Percentiles rank a stretch among this genome's conserved stretches.
Conservation (phyloP, 2,113 vertebrate species). For the Hipposideros armiger region DNA sequence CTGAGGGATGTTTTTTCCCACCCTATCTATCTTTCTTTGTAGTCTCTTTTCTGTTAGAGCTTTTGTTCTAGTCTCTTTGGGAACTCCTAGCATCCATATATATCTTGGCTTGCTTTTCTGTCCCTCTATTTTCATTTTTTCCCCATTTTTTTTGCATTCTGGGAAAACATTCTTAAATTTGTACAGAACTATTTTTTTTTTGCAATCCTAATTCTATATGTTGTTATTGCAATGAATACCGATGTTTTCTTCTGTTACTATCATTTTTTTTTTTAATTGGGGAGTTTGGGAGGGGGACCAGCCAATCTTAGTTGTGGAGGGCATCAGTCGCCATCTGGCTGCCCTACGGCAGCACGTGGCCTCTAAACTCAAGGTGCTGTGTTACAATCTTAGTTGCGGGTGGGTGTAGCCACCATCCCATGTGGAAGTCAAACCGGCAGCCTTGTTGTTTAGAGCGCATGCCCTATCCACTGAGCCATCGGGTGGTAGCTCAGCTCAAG, state of each 20-base stretch:
- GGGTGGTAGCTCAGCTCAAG: too few species aligned
- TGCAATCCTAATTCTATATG: neutral
- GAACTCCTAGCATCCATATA: neutral
- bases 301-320: too few species aligned
- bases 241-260: slow-evolving; percentile 10
- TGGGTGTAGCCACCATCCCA: too few species aligned
- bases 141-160: slow-evolving; percentile 27
- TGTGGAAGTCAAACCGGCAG: too few species aligned
- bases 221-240: neutral
- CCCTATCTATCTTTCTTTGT: neutral
- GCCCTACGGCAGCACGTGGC: too few species aligned
- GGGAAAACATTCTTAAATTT: neutral
- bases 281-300: too few species aligned
- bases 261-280: too few species aligned
- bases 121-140: neutral
- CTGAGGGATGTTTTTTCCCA: neutral
- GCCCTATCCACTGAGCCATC: too few species aligned
- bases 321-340: too few species aligned
- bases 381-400: too few species aligned
- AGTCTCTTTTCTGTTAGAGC: neutral
- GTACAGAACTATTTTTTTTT: neutral
- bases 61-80: neutral
- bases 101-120: neutral
- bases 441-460: too few species aligned
- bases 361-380: too few species aligned